Evolutionary conservation across 2,113 vertebrate genomes (phyloP), one percentile per base, ranked within the genome.

Genomic region (Plestiodon gilberti): DNA sequence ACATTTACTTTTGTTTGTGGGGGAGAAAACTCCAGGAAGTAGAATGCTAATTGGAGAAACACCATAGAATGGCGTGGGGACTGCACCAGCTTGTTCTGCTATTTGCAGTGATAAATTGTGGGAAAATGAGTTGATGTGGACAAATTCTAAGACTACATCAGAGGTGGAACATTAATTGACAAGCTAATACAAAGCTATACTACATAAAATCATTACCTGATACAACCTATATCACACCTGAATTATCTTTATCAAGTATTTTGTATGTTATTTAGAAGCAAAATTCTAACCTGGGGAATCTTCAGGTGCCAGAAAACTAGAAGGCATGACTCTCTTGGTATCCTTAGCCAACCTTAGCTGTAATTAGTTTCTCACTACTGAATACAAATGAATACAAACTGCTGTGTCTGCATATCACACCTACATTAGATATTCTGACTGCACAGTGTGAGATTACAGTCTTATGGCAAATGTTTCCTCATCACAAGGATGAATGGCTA

Each of bases 281-380:
- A 38, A 10, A 71, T 79, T 64, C 35, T 70, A 13, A 25, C 20
- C 43, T 33, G 30, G 25, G 48, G 38, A 82, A 87, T 17, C 43
- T 17, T 23, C 33, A 3, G 48, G 14, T 9, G 20, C 59, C 57
- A 9, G 30, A 22, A 89, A 38, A 55, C 85, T 84, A 89, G 84
- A 6, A 38, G 11, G 38, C 57, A 38, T 81, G 30, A 30, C 81
- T 59, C 35, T 11, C 25, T 81, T 62, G n/a, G 76, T 84, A 91
- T 93, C 94, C 93, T 93, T 82, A 91, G 80, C 6, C 90, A 94
- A 94, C 93, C 92, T 91, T 83, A 59, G 90, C 79, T 88, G 74
- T 92, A 92, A 81, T 83, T 86, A 89, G 82, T 30, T 69, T 43
- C 82, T 89, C 4, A 0, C 23, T 93, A 1, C 1, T 82, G 85